A percentile compares a stretch with the other conserved stretches of the same genome.
phyloP scores from a whole-genome alignment of 2,888 invertebrate species.

The Perizoma affinitatum region DNA sequence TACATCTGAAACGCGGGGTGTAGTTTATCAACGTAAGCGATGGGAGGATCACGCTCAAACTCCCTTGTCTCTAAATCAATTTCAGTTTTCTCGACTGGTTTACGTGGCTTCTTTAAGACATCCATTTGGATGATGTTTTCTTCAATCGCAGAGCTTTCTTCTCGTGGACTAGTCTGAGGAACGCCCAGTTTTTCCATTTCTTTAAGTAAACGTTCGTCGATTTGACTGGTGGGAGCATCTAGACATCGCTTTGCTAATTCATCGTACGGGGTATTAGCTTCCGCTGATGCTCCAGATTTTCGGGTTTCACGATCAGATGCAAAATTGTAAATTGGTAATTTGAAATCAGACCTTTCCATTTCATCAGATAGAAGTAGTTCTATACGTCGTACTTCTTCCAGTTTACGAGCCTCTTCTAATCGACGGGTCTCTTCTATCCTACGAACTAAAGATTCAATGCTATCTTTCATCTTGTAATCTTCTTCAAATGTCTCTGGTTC shows the following conservation, averaged over 20 bases:
- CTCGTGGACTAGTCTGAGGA: conserved; percentile 27
- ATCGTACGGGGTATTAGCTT: conserved; percentile 36
- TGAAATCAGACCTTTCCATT: conserved; percentile 11
- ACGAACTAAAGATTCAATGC: conserved; percentile 16
- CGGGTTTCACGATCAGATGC: conserved; percentile 14
- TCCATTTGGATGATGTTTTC: conserved; percentile 40
- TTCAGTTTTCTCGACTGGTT: conserved; percentile 37
- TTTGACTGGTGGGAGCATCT: conserved; percentile 41
- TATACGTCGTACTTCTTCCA: conserved; percentile 10
- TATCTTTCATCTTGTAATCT: conserved; percentile 5
- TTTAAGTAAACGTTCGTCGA: conserved; percentile 49
- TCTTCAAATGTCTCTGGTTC: conserved; percentile 3
- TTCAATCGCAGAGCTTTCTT: conserved; percentile 22
- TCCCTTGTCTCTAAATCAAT: conserved; percentile 35
- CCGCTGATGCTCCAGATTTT: conserved; percentile 15
- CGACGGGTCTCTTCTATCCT: conserved; percentile 20
- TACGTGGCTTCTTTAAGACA: conserved; percentile 35
- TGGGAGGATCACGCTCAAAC: conserved; percentile 17
- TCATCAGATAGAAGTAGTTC: conserved; percentile 7
- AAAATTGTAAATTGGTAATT: conserved; percentile 21
- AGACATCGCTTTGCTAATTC: conserved; percentile 50
- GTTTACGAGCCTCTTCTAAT: conserved; percentile 1
- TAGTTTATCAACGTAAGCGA: conserved; percentile 10
- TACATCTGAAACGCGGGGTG: conserved; percentile 6
- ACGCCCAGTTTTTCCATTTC: conserved; percentile 50